Percentiles rank a stretch among this genome's conserved stretches.
phyloP scores from a whole-genome alignment of 2,888 invertebrate genomes.

The Tachina lurida region DNA sequence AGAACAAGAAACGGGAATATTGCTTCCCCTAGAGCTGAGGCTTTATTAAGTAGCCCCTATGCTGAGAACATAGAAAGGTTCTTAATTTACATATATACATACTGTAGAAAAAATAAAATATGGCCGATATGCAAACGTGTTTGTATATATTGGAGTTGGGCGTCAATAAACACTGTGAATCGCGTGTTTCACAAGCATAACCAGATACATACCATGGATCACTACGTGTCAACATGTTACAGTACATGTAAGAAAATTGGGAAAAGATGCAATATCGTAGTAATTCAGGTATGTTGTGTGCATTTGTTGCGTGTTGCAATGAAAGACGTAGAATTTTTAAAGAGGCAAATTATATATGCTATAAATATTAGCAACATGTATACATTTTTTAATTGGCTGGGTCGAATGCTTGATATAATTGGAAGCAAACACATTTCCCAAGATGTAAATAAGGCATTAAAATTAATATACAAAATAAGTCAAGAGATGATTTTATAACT shows the following conservation, averaged over 20 bases:
- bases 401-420: neutral
- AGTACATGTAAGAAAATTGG: neutral
- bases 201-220: neutral
- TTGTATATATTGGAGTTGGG: constrained; percentile 30
- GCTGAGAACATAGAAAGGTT: constrained; percentile 23
- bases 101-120: constrained; percentile 27
- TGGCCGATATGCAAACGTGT: constrained; percentile 27
- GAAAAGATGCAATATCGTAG: neutral
- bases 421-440: neutral
- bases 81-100: neutral
- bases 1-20: neutral
- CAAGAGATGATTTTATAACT: neutral
- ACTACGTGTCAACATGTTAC: constrained; percentile 27
- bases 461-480: neutral
- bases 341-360: neutral
- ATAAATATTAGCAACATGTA: constrained; percentile 1
- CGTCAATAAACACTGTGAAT: constrained; percentile 13
- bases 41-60: constrained; percentile 24
- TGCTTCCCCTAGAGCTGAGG: constrained; percentile 27
- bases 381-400: constrained; percentile 14
- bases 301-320: constrained; percentile 30
- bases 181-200: constrained; percentile 28
- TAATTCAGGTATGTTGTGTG: constrained; percentile 39
- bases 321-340: constrained; percentile 23
- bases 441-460: neutral